Evolutionary conservation across 2,888 invertebrate species (phyloP), one percentile per base, ranked within the genome.

Genomic region (Cosmopolites sordidus): DNA sequence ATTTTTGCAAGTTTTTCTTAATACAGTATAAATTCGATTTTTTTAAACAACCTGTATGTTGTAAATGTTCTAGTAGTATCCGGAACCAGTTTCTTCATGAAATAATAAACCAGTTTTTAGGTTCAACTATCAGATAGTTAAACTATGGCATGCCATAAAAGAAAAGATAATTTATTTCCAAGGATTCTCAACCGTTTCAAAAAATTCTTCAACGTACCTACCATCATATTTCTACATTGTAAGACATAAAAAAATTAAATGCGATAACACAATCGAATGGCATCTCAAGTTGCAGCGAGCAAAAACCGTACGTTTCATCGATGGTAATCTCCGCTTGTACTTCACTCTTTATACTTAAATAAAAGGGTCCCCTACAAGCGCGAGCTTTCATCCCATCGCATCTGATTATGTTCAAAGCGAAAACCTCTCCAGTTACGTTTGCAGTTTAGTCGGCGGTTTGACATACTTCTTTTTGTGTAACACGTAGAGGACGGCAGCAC

Each of bases 341-440:
- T 51, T 44, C 33, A 30, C 48, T 55, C 48, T 55, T 56, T 56
- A 51, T 56, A 16, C 45, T 40, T 16, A 49, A 56, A 52, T 43
- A 52, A 56, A 52, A 50, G 33, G 48, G 12, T 38, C 22, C 52
- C 48, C 45, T 29, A 42, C 37, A 33, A 42, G 41, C 43, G 48
- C 39, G 48, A 49, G 51, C 52, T 56, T 52, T 56, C 48, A 49
- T 56, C 51, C 38, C 55, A 46, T 56, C 56, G 49, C 52, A 48
- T 56, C 56, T 56, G 56, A 56, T 51, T 51, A 56, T 52, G 48
- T 48, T 56, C 51, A 52, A 56, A 56, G 56, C 48, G 45, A 56
- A 56, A 56, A 56, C 51, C 56, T 56, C 52, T 56, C 48, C 22
- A 47, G 56, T 52, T 56, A 45, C 39, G 56, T 56, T 56, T 56